These are phyloP conservation scores for Bilobella aurantiaca DNA, from an alignment of 1,140 invertebrate species.

Conservation along the genomic window DNA sequence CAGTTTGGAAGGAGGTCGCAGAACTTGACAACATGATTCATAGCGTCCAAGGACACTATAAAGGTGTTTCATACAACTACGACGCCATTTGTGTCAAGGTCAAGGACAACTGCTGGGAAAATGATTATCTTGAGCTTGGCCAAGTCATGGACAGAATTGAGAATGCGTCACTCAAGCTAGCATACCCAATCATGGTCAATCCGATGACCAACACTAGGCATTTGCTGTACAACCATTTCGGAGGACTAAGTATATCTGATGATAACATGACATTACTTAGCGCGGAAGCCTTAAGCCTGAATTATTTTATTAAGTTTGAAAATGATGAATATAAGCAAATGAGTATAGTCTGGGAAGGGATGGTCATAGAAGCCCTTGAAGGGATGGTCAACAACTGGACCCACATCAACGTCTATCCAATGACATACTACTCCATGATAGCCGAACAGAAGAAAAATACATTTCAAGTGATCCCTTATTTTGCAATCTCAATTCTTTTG, in stretches of 20 bases:
- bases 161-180: constrained; percentile 57
- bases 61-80: constrained; percentile 58
- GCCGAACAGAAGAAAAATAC: constrained; percentile 80
- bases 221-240: constrained; percentile 73
- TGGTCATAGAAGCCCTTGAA: constrained; percentile 58
- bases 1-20: constrained; percentile 65
- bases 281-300: constrained; percentile 68
- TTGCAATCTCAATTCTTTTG: constrained; percentile 68
- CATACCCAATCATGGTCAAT: constrained; percentile 76
- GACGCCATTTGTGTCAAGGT: constrained; percentile 62
- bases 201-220: constrained; percentile 70
- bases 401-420: constrained; percentile 66
- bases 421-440: constrained; percentile 72
- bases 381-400: constrained; percentile 59
- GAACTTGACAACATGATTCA: constrained; percentile 62
- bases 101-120: constrained; percentile 63
- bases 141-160: constrained; percentile 68
- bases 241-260: constrained; percentile 60
- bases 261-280: constrained; percentile 54
- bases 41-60: constrained; percentile 50
- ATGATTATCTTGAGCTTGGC: constrained; percentile 71
- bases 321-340: constrained; percentile 41
- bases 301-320: constrained; percentile 63
- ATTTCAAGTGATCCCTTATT: constrained; percentile 72
- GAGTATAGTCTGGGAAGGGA: constrained; percentile 73